Evolutionary conservation across 2,888 invertebrate genomes (phyloP), one percentile per base, ranked within the genome.

Genomic region (Heliothis peltigera): DNA sequence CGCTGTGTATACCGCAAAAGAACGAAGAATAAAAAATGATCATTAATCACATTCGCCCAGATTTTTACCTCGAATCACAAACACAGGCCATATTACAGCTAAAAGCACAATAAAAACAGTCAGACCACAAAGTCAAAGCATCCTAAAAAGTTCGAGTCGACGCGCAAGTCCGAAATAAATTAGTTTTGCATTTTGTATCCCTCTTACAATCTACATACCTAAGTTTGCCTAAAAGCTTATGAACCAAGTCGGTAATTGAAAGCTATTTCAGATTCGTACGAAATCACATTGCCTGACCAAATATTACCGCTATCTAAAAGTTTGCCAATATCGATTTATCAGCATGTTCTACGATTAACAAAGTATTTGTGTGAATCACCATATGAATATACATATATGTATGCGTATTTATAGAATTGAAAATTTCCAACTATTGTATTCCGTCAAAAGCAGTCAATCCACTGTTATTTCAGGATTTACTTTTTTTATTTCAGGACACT

Each of bases 141-240:
- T 35, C n/a, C 25, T 28, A 75, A 69, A 42, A 74, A 54, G 8
- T 25, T 60, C 18, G 22, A 32, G 39, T 55, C 15, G 8, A 32
- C 15, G n/a, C 28, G 22, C 42, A 47, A 39, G 49, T 35, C 54
- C 19, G 46, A 52, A 61, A 55, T 70, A 2, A 62, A 70, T 75
- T 35, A 61, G 55, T 47, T 75, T 49, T 61, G 46, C 47, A 75
- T 75, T 60, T 70, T 52, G 43, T 43, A 69, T 69, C 21, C 43
- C n/a, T 70, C 48, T 48, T 43, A 46, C 42, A 63, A 75, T 72
- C 61, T 71, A 59, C 62, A 62, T 70, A 47, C 25, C 49, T 56
- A 64, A 70, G 53, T 71, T 79, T 61, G 56, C 47, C 47, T 66
- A 52, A 70, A 73, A 75, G 69, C 70, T 75, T 59, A 46, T 68